Base-by-base conservation (phyloP, 1,140 invertebrate genomes). In the Anastrepha obliqua region DNA sequence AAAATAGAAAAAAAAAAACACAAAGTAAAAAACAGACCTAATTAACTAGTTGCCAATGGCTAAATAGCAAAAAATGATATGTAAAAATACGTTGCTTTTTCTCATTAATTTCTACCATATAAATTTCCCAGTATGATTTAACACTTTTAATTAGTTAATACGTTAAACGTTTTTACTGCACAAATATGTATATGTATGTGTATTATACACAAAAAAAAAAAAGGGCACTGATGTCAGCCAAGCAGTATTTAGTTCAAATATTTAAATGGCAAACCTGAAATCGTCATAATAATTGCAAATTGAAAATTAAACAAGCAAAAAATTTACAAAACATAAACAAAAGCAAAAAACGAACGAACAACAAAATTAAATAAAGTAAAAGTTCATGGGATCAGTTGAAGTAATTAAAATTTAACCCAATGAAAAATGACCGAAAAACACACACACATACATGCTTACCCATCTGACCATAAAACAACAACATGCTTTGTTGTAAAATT, bases 261-360 rank as follows among this genome's bases (percentile, higher is more conserved):
- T 67, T 67, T 67, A 67, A 42, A 47, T 74, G 67, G 42, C 39
- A 74, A 42, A 47, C 67, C 67, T 47, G 67, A 47, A 44, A 17
- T 17, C 3, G 39, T 1, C 6, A 42, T 8, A 64, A 64, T 7
- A 20, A 39, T 9, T 55, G 51, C 51, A 55, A 55, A 55, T 55
- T 55, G 51, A 2, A 55, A 55, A 55, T 55, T 55, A 15, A 62
- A 62, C 60, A 62, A 62, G 3, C 4, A n/a, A 13, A 62, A 62
- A 62, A 62, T 62, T 8, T 7, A 62, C n/a, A n/a, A n/a, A n/a
- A n/a, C n/a, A n/a, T n/a, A 29, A 29, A 62, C 13, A 62, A 62
- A 15, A 17, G n/a, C 13, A 62, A 29, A 29, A 29, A 29, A 29
- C 29, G 0, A 29, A 29, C 29, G 29, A 29, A 29, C 29, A 29